Evolutionary conservation across 2,888 invertebrate genomes (phyloP), one percentile per base, ranked within the genome.

Genomic region (Spilarctia lutea): DNA sequence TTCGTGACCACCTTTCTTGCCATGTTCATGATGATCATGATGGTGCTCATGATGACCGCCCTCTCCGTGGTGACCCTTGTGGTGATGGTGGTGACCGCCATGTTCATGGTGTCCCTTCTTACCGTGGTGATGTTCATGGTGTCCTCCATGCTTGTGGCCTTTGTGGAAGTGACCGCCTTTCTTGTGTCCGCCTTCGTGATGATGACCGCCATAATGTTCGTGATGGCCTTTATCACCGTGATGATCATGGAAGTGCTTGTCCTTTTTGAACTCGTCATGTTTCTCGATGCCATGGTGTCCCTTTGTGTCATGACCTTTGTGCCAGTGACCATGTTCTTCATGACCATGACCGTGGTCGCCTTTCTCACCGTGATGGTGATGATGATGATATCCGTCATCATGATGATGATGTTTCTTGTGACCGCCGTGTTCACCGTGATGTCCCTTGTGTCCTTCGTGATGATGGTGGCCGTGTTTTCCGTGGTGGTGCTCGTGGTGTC

Each of bases 181-280:
- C 93, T 98, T 97, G 95, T 97, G 96, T 56, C 96, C 97, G 83
- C 97, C 97, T 87, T 97, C 97, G 88, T 98, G 97, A 89, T 98
- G 97, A 90, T 97, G 97, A 63, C 96, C 97, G 72, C 98, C 98
- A 89, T 98, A 97, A 86, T 98, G 97, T 87, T 97, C 97, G 90
- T 98, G 97, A 88, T 97, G 97, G 0, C 97, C 98, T 82, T 97
- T 97, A 83, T 97, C 97, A 82, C 98, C 98, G 87, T 98, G 97
- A 90, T 98, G 98, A 84, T 98, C 97, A 91, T 97, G 98, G 96
- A 98, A 98, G 91, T 98, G 97, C 88, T 98, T 98, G 88, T 98
- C 97, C 91, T 98, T 98, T 89, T 98, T 97, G 95, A 97, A 98
- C 91, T 98, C 98, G 92, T 98, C 98, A 82, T 97, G 94, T 88